Percentiles rank a stretch among this genome's conserved stretches.
Evolutionary conservation across 2,797 vertebrate genomes (phyloP).

Genomic region (Mus spretus): DNA sequence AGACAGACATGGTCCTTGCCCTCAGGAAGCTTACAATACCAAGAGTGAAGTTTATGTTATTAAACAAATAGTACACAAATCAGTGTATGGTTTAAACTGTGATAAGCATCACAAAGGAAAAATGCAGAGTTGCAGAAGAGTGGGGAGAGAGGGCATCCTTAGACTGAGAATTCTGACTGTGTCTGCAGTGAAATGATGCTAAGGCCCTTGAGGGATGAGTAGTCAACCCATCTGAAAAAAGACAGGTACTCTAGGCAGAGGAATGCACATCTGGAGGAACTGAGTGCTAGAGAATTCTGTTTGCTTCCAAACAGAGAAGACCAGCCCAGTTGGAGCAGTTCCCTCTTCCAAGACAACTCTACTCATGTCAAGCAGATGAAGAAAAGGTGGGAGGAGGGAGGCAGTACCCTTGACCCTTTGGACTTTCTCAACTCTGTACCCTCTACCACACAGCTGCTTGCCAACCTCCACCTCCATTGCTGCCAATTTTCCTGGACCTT

Average conservation of each 20-base stretch:
- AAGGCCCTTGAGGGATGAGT: neutral
- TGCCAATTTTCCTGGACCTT: neutral
- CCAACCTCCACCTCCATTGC: neutral
- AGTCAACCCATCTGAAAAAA: neutral
- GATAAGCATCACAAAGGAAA: constrained; percentile 23
- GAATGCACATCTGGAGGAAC: neutral
- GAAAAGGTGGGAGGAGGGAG: neutral
- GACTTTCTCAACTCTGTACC: neutral
- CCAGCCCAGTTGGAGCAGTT: too few relatives aligned
- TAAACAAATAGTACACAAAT: neutral
- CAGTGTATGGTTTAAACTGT: neutral
- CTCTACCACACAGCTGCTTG: too few relatives aligned
- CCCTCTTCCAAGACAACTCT: neutral
- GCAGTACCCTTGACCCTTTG: neutral
- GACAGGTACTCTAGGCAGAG: neutral
- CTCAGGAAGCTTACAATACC: neutral
- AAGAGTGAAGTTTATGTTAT: neutral
- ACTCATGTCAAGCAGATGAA: neutral
- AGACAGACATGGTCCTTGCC: neutral
- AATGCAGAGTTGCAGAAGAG: neutral
- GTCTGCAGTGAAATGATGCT: too few relatives aligned
- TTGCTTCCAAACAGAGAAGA: neutral
- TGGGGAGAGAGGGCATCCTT: too few relatives aligned
- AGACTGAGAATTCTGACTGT: neutral
- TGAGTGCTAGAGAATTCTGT: neutral